Evolutionary conservation across 2,113 vertebrate species (phyloP).

Genomic region (Arothron firmamentum): DNA sequence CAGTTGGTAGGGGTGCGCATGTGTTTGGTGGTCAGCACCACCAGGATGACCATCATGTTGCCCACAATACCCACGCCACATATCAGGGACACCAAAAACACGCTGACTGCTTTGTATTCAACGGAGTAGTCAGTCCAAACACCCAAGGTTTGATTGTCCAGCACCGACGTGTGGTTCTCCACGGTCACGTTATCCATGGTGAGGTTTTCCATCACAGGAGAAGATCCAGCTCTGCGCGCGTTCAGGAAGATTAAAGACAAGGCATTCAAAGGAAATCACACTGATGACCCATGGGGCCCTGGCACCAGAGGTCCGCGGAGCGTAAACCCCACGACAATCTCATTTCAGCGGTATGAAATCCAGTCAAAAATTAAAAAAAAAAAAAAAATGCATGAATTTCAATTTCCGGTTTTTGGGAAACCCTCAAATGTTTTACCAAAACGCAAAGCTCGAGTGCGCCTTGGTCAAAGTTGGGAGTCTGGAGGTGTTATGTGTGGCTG

Average conservation of each 20-base stretch:
- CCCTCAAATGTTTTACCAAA: conserved; percentile 4
- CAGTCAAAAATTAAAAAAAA: conserved; percentile 2
- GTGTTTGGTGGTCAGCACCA: conserved; percentile 94
- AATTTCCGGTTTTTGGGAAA: not conserved
- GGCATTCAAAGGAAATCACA: conserved; percentile 4
- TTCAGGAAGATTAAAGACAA: not conserved
- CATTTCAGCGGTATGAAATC: conserved; percentile 22
- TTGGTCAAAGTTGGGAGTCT: not conserved
- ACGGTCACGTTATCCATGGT: conserved; percentile 63
- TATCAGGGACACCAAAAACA: conserved; percentile 84
- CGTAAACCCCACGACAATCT: conserved; percentile 24
- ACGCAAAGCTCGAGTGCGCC: not conserved
- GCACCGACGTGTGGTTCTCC: conserved; percentile 79
- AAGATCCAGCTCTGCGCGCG: conserved; percentile 10
- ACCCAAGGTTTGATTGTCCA: conserved; percentile 78
- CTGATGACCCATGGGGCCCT: not conserved
- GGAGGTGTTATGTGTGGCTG: conserved; percentile 34
- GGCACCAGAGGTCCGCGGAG: not conserved
- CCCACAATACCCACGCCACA: conserved; percentile 92
- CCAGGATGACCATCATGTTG: conserved; percentile 95
- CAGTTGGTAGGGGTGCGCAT: conserved; percentile 99
- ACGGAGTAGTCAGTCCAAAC: conserved; percentile 75
- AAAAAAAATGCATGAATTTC: conserved; percentile 3
- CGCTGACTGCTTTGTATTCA: conserved; percentile 87
- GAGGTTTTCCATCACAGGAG: conserved; percentile 51